Conservation (phyloP, 2,888 invertebrate genomes). For the Agrotis ipsilon region DNA sequence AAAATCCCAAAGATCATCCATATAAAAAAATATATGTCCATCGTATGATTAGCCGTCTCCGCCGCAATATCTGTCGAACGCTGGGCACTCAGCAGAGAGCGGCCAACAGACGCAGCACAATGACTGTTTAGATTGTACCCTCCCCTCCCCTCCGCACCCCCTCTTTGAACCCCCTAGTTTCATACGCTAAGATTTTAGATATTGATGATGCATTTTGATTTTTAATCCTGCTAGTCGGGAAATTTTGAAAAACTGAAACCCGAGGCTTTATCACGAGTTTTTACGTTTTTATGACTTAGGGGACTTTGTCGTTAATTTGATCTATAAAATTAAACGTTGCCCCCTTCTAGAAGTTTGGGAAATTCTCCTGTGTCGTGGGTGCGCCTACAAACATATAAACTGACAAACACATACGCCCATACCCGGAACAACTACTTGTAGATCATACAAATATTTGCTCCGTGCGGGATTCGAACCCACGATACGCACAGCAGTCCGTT, state of each 20-base stretch:
- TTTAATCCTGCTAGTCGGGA: slow-evolving; percentile 13
- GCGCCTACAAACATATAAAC: no score
- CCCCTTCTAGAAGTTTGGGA: no score
- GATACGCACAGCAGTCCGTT: no score
- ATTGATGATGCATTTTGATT: slow-evolving; percentile 38
- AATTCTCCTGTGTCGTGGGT: no score
- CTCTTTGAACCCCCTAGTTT: slow-evolving; percentile 32
- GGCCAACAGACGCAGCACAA: slow-evolving; percentile 62
- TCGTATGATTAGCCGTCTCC: slow-evolving; percentile 51
- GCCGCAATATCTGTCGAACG: slow-evolving; percentile 60
- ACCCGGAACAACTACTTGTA: no score
- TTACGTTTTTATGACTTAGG: no score
- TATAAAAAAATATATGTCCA: slow-evolving; percentile 28
- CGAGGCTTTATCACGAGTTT: no score
- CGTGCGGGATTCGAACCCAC: no score
- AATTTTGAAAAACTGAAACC: background rate
- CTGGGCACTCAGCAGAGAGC: slow-evolving; percentile 49
- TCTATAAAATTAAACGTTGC: no score
- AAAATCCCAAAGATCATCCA: background rate
- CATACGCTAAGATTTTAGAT: slow-evolving; percentile 50
- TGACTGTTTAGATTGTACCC: slow-evolving; percentile 66
- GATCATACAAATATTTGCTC: no score
- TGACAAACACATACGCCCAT: no score
- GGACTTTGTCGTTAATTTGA: no score
- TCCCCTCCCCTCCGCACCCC: slow-evolving; percentile 30